Evolutionary conservation across 2,113 vertebrate species (phyloP).

Genomic region (Phrynocephalus versicolor): DNA sequence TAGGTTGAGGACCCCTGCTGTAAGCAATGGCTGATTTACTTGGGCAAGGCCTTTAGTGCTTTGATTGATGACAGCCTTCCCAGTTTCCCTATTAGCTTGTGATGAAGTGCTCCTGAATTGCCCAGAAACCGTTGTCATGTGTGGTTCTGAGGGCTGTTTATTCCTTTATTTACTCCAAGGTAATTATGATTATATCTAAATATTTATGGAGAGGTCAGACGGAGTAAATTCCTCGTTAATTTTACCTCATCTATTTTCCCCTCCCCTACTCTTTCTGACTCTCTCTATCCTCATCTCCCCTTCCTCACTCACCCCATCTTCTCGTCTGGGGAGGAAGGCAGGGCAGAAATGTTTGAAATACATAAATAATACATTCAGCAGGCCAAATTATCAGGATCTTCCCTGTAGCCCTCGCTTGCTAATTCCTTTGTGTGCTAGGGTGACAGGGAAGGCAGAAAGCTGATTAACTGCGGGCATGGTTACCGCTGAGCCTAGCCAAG

Average conservation of each 20-base stretch:
- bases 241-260: slow-evolving; percentile 53
- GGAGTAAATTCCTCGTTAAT: slow-evolving; percentile 68
- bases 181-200: slow-evolving; percentile 74
- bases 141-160: slow-evolving; percentile 68
- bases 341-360: too few relatives aligned
- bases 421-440: slow-evolving; percentile 71
- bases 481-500: slow-evolving; percentile 13
- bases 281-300: slow-evolving; percentile 1
- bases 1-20: too few relatives aligned
- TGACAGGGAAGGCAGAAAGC: slow-evolving; percentile 68
- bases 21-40: slow-evolving; percentile 53
- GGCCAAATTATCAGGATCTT: slow-evolving; percentile 70
- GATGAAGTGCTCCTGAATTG: slow-evolving; percentile 62
- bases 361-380: too few relatives aligned
- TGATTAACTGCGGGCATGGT: slow-evolving; percentile 70
- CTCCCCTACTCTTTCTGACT: neutral
- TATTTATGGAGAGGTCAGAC: slow-evolving; percentile 73
- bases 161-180: slow-evolving; percentile 71
- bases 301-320: too few relatives aligned
- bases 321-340: too few relatives aligned
- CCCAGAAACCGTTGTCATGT: slow-evolving; percentile 62
- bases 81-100: slow-evolving; percentile 71
- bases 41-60: slow-evolving; percentile 47
- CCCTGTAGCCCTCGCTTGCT: slow-evolving; percentile 64
- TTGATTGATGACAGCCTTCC: slow-evolving; percentile 66